Conservation (phyloP, 2,888 invertebrate genomes). For the Uloborus plumipes region DNA sequence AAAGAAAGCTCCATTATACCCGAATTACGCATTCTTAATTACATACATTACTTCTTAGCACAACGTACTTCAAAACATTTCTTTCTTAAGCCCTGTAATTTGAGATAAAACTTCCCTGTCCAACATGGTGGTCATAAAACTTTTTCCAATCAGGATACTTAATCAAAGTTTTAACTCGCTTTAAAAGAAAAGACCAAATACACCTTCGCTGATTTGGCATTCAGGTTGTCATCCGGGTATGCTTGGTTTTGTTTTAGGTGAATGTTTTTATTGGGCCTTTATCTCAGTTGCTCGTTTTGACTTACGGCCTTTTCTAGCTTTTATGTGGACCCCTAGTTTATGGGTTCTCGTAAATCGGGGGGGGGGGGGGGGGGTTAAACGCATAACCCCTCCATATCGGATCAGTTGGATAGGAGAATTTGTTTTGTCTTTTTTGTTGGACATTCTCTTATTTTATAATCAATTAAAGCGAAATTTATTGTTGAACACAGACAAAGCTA, state of each 20-base stretch:
- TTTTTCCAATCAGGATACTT: constrained; percentile 32
- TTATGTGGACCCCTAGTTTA: constrained; percentile 35
- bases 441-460: constrained; percentile 41
- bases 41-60: neutral
- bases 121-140: constrained; percentile 21
- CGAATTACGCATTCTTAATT: too few relatives aligned
- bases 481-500: constrained; percentile 36
- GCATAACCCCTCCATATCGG: constrained; percentile 44
- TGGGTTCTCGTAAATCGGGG: constrained; percentile 48
- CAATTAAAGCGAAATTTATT: constrained; percentile 58
- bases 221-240: constrained; percentile 40
- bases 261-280: constrained; percentile 47
- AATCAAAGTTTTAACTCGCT: constrained; percentile 48
- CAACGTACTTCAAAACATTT: neutral
- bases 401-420: constrained; percentile 22
- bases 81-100: constrained; percentile 18
- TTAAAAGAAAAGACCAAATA: neutral
- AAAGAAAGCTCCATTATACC: too few relatives aligned
- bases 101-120: constrained; percentile 18
- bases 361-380: constrained; percentile 44
- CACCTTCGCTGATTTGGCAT: constrained; percentile 35
- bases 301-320: constrained; percentile 34
- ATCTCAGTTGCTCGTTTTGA: constrained; percentile 46
- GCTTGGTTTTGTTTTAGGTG: constrained; percentile 25
- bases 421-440: constrained; percentile 15